Evolutionary conservation across 2,113 vertebrate genomes (phyloP), one percentile per base, ranked within the genome.

Genomic region (Accipiter virgatus): DNA sequence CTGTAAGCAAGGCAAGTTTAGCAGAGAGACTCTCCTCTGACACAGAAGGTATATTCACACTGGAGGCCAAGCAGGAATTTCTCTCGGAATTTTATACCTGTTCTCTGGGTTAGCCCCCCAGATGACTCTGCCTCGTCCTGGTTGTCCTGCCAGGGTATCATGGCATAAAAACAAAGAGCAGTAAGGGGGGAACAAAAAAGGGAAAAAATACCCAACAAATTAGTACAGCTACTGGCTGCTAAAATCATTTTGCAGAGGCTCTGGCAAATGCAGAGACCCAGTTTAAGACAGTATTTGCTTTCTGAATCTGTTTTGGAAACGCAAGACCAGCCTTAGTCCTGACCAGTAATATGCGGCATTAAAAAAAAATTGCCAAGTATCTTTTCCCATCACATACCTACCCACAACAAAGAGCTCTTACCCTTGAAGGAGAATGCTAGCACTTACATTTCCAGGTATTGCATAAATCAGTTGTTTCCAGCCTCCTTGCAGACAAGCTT

Each of bases 261-360:
- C 32, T 86, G 66, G 36, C 40, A 75, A 55, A 82, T 5, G 9
- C 32, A 81, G 61, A 86, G 56, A 74, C 12, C 2, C 29, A 17
- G 4, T 65, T 59, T 65, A 47, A 87, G 75, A 31, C 18, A 75
- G 43, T 13, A 65, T 89, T 95, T 81, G 20, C 48, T 53, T 87
- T 53, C 56, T 20, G 86, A 74, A 91, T 18, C 10, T 36, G 38
- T 71, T 86, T 43, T 42, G 36, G 19, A 78, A 83, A 87, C 82
- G 58, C 32, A 81, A 81, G 85, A 89, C 0, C 22, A 67, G 34
- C 48, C 27, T 65, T 9, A 16, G 12, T 42, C 19, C 22, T 47
- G 68, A 61, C 0, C 1, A 86, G 7, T 15, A 21, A 82, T 11
- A 43, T 3, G 2, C 1, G 9, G 13, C 21, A 77, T 42, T 42